These are phyloP conservation scores for Megalurothrips usitatus DNA, from an alignment of 2,888 invertebrate species.

Conservation along the genomic window DNA sequence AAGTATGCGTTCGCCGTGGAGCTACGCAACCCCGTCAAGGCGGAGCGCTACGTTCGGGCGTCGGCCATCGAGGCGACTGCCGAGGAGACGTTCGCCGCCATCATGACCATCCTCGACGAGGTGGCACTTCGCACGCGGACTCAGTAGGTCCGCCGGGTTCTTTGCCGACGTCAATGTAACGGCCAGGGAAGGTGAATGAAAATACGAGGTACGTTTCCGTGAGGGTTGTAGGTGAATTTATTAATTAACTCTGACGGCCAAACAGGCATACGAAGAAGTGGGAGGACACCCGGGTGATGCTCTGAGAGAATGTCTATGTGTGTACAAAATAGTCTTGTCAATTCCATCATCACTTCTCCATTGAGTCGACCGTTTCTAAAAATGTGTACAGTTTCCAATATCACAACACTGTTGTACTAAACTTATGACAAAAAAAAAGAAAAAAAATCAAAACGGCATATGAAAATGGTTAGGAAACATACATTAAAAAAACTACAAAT, in stretches of 20 bases:
- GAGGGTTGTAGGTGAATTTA: neutral
- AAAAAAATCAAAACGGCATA: too few species aligned
- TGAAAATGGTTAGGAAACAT: too few species aligned
- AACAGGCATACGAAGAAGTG: too few species aligned
- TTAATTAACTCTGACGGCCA: neutral
- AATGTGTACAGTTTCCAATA: neutral
- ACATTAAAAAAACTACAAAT: too few species aligned
- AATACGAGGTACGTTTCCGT: neutral
- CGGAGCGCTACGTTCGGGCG: neutral
- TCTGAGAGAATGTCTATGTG: too few species aligned
- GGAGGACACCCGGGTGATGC: too few species aligned
- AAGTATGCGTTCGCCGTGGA: constrained; percentile 16
- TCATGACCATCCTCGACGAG: neutral
- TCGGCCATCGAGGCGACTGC: neutral
- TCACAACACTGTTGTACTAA: constrained; percentile 1
- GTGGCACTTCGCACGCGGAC: neutral
- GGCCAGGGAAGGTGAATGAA: neutral
- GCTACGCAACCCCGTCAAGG: constrained; percentile 3
- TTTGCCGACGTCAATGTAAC: neutral
- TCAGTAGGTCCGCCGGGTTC: neutral
- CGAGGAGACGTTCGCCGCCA: constrained; percentile 10
- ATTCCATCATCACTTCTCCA: too few species aligned
- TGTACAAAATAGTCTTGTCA: too few species aligned
- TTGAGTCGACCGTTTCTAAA: too few species aligned
- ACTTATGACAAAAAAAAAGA: neutral